Evolutionary conservation across 2,113 vertebrate species (phyloP).

Genomic region (Rhegmatorhina hoffmannsi): DNA sequence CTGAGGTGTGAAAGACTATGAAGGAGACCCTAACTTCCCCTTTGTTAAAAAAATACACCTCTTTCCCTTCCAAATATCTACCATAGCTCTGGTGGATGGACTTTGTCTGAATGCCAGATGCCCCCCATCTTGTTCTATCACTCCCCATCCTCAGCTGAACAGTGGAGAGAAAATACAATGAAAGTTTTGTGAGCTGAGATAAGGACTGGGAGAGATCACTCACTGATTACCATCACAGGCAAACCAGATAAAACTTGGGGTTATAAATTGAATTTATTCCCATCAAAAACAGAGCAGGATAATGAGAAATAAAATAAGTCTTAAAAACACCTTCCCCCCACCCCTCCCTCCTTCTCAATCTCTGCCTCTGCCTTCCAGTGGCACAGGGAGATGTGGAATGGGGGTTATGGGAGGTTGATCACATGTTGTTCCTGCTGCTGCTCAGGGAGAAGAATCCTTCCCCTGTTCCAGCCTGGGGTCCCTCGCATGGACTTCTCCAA

Average conservation of each 20-base stretch:
- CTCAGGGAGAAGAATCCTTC: not conserved
- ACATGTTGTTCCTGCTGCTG: rapidly evolving
- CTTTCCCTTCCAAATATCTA: not conserved
- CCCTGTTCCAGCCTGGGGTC: rapidly evolving
- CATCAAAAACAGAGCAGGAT: not conserved
- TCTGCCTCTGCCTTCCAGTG: not conserved
- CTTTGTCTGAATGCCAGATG: not conserved
- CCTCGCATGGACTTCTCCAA: not conserved
- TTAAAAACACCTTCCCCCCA: not conserved
- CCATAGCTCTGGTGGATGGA: not conserved
- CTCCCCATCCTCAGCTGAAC: not conserved
- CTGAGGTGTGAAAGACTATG: not conserved
- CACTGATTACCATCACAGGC: not conserved
- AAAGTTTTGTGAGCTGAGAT: not conserved
- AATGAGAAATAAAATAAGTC: not conserved
- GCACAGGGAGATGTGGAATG: not conserved
- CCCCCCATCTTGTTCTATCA: not conserved
- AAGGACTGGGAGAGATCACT: not conserved
- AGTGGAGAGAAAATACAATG: not conserved
- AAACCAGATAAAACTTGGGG: not conserved
- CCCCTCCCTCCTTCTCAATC: no score
- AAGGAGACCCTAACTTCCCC: not conserved
- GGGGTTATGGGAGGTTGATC: not conserved
- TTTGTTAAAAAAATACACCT: not conserved
- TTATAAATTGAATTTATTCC: not conserved